A percentile compares a stretch with the other conserved stretches of the same genome.
phyloP scores from a whole-genome alignment of 2,113 vertebrate species.

The Nothocercus nigrocapillus region DNA sequence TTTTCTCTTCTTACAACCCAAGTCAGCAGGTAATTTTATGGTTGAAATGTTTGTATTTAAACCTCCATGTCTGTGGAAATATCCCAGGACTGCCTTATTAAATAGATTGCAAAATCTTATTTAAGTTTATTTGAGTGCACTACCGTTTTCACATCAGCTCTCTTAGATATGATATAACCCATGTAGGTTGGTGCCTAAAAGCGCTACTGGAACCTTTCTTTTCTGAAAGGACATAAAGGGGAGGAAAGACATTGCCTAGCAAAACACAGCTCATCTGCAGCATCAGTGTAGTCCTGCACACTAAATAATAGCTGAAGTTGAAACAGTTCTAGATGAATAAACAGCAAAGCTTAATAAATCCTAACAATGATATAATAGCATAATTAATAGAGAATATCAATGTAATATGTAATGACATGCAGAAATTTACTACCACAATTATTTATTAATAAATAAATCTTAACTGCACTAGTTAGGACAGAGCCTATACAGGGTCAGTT shows the following conservation, averaged over 20 bases:
- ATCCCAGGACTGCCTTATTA: conserved; percentile 10
- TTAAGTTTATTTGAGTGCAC: conserved; percentile 2
- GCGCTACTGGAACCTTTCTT: background rate
- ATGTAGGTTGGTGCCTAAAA: background rate
- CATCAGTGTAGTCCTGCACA: background rate
- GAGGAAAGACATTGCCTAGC: background rate
- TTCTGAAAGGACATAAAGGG: background rate
- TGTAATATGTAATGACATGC: background rate
- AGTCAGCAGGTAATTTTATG: conserved; percentile 61
- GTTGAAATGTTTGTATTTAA: conserved; percentile 51
- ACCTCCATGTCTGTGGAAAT: background rate
- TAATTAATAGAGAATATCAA: background rate
- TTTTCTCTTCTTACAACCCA: conserved; percentile 56
- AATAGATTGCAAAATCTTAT: background rate
- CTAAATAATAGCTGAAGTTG: background rate
- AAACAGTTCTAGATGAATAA: background rate
- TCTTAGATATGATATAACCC: background rate
- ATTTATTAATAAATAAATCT: background rate
- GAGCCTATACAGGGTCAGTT: background rate
- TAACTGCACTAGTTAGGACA: background rate
- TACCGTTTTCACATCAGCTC: background rate
- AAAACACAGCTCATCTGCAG: background rate
- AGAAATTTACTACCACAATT: background rate
- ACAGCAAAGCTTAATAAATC: background rate
- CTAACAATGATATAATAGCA: background rate